Conservation (phyloP, 2,797 vertebrate species). For the Nyctibius grandis region DNA sequence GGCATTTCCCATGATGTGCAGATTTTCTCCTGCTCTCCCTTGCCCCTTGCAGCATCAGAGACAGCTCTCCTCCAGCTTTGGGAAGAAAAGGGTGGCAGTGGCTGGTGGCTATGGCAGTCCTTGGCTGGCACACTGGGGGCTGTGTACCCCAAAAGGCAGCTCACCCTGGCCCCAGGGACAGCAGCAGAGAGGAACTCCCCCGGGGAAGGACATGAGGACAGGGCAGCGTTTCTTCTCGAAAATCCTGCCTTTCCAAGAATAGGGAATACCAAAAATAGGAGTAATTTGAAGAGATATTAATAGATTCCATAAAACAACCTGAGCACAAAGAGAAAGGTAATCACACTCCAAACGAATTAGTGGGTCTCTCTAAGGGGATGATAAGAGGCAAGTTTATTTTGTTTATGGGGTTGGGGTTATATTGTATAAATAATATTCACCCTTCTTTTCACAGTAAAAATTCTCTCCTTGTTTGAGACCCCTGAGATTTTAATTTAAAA, state of each 20-base stretch:
- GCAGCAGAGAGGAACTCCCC: not conserved
- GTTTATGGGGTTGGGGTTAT: not conserved
- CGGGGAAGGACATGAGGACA: not conserved
- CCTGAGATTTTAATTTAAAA: not conserved
- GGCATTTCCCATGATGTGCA: not conserved
- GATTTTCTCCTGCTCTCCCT: not conserved
- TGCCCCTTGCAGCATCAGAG: not conserved
- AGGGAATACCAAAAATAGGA: not conserved
- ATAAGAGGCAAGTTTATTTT: not conserved
- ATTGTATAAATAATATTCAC: not conserved
- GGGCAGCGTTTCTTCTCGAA: not conserved
- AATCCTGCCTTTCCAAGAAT: not conserved
- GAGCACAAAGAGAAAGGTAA: not conserved
- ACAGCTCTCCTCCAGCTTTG: not conserved
- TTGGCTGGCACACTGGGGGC: not conserved
- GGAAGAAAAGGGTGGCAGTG: not conserved
- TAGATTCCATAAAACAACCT: not conserved
- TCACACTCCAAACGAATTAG: not conserved
- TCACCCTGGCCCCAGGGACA: not conserved
- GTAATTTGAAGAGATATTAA: not conserved
- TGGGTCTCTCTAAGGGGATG: not conserved
- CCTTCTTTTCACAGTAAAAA: not conserved
- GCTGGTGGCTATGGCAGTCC: not conserved
- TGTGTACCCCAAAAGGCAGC: not conserved
- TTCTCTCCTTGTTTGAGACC: not conserved